Evolutionary conservation across 1,140 invertebrate species (phyloP).

Genomic region (Plodia interpunctella): DNA sequence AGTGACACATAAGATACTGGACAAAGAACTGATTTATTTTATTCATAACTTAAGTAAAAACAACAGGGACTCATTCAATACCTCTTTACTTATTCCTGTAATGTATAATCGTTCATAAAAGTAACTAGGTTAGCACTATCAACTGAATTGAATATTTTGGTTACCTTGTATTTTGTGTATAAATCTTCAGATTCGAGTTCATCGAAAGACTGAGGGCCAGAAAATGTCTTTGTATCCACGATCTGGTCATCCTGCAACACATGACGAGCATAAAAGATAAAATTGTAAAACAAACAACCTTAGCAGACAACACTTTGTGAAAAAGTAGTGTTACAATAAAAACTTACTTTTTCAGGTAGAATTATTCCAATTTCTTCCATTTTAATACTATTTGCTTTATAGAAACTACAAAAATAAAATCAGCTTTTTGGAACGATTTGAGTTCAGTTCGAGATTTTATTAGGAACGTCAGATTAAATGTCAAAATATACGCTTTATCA

Average conservation of each 20-base stretch:
- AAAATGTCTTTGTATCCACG: slow-evolving; percentile 60
- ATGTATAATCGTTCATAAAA: too few relatives aligned
- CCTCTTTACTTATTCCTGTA: not conserved
- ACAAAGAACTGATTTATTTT: too few relatives aligned
- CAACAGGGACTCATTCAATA: not conserved
- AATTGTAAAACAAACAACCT: not conserved
- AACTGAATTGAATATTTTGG: not conserved
- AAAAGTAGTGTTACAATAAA: not conserved
- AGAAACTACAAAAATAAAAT: not conserved
- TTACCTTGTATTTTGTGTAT: slow-evolving; percentile 95
- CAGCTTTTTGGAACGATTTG: not conserved
- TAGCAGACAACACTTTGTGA: not conserved
- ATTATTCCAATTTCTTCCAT: slow-evolving; percentile 75
- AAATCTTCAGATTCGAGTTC: slow-evolving; percentile 93
- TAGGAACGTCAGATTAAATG: slow-evolving; percentile 8
- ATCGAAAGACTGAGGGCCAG: slow-evolving; percentile 76
- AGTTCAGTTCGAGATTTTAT: not conserved
- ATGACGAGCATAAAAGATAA: slow-evolving; percentile 10
- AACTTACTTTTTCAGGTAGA: slow-evolving; percentile 63
- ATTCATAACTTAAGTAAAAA: too few relatives aligned
- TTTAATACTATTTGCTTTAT: slow-evolving; percentile 18
- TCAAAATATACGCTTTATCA: slow-evolving; percentile 29
- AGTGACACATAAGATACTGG: too few relatives aligned
- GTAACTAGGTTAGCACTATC: too few relatives aligned
- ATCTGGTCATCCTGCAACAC: slow-evolving; percentile 66